These are phyloP conservation scores for Hypercompe scribonia DNA, from an alignment of 2,888 invertebrate genomes.

Conservation along the genomic window DNA sequence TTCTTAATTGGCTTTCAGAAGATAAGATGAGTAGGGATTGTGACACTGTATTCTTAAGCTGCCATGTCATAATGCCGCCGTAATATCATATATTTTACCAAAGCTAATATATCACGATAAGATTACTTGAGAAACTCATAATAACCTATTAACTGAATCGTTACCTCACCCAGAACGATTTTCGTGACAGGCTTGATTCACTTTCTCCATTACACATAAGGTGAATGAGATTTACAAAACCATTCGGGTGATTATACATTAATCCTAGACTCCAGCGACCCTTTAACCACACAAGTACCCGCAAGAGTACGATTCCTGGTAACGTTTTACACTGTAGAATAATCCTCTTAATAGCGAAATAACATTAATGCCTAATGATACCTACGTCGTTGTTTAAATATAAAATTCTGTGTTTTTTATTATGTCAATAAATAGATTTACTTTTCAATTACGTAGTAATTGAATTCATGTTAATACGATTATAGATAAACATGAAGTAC, in stretches of 20 bases:
- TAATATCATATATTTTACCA: too few species aligned
- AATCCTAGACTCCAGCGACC: conserved; percentile 3
- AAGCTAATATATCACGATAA: neutral
- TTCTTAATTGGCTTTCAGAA: too few species aligned
- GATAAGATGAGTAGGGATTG: too few species aligned
- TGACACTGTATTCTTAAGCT: too few species aligned
- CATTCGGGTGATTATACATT: neutral
- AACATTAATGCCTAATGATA: neutral
- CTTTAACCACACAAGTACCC: conserved; percentile 4
- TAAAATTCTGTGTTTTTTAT: neutral
- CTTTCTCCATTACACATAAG: neutral
- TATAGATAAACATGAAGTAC: neutral
- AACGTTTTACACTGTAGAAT: neutral
- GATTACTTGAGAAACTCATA: neutral
- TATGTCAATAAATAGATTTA: neutral
- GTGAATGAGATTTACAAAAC: conserved; percentile 4
- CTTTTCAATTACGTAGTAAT: neutral
- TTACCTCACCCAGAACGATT: neutral
- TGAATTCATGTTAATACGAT: neutral
- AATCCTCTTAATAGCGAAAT: neutral
- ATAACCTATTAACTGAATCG: neutral
- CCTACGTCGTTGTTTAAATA: neutral
- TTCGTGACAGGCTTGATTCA: neutral
- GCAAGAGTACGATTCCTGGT: neutral
- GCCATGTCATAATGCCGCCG: too few species aligned